These are phyloP conservation scores for Paradisaea rubra DNA, from an alignment of 2,113 vertebrate genomes.

Conservation along the genomic window DNA sequence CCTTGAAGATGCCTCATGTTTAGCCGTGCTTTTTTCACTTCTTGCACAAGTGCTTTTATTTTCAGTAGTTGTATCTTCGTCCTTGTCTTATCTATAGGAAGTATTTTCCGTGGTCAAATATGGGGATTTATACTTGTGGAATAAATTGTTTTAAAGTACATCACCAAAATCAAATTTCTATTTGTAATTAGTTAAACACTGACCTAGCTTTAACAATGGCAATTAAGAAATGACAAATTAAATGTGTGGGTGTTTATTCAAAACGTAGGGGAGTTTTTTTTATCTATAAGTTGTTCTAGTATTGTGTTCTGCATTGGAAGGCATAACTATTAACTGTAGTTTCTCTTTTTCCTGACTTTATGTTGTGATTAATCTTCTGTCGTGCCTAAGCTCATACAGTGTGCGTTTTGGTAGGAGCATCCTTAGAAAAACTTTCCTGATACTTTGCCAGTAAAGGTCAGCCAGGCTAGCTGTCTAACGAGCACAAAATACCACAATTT, in stretches of 20 bases:
- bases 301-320: not conserved
- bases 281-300: not conserved
- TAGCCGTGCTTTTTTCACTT: not conserved
- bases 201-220: not conserved
- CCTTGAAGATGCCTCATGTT: not conserved
- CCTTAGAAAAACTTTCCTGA: not conserved
- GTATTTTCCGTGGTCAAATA: not conserved
- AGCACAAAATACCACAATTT: not conserved
- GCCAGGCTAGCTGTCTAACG: not conserved
- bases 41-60: not conserved
- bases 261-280: rapidly evolving
- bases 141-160: not conserved
- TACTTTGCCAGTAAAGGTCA: not conserved
- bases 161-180: not conserved
- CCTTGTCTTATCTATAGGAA: not conserved
- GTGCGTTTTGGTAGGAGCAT: not conserved
- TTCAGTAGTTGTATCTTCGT: not conserved
- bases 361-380: not conserved
- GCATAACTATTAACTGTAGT: not conserved
- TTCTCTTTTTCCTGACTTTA: not conserved
- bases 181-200: not conserved
- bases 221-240: not conserved
- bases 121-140: not conserved
- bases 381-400: not conserved
- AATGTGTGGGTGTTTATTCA: not conserved